phyloP scores from a whole-genome alignment of 1,140 invertebrate species.

The Aphaenogaster rudis region DNA sequence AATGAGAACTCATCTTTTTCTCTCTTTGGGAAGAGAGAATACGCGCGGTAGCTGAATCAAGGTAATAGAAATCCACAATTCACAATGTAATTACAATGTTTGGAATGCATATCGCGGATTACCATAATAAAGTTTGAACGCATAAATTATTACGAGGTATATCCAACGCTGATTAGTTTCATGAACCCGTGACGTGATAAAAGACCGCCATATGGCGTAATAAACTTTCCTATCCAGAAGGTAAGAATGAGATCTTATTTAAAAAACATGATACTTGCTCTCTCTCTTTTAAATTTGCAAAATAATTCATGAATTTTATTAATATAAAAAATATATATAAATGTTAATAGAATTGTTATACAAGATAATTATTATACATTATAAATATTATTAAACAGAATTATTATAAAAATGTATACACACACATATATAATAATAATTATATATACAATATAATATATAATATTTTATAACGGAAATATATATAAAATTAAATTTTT shows the following conservation, averaged over 20 bases:
- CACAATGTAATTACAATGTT: conserved; percentile 61
- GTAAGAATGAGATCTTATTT: neutral
- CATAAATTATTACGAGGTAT: conserved; percentile 61
- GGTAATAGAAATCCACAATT: conserved; percentile 63
- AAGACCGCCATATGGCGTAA: conserved; percentile 7
- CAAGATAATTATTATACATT: neutral
- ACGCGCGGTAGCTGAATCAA: conserved; percentile 22
- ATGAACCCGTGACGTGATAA: conserved; percentile 43
- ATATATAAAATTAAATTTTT: neutral
- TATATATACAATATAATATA: neutral
- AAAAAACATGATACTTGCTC: neutral
- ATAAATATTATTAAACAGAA: neutral
- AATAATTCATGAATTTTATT: neutral
- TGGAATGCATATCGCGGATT: conserved; percentile 61
- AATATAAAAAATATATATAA: neutral
- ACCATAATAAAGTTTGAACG: conserved; percentile 62
- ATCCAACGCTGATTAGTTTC: conserved; percentile 58
- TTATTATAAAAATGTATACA: too few relatives aligned
- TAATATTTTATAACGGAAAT: neutral
- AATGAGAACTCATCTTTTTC: conserved; percentile 43
- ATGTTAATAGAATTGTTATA: neutral
- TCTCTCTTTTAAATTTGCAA: neutral
- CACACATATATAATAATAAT: neutral
- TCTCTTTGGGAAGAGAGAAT: conserved; percentile 13
- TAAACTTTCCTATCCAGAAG: neutral